Evolutionary conservation across 1,140 invertebrate genomes (phyloP), one percentile per base, ranked within the genome.

Genomic region (Drosophila bifasciata): DNA sequence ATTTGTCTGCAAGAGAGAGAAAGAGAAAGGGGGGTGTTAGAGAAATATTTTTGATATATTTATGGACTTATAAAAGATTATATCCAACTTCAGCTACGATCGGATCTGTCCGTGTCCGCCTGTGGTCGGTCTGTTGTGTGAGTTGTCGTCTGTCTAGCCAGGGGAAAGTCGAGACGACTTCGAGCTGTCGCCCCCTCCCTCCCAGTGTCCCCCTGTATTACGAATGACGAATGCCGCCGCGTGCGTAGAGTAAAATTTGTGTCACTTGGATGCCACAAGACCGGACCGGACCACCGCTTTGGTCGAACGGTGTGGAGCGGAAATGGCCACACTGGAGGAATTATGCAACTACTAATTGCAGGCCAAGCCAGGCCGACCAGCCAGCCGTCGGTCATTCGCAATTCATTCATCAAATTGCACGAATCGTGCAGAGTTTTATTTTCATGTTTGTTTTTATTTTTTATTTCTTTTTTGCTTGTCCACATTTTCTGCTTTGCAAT

Each of bases 301-400:
- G 32, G 3, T 11, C 28, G 9, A 21, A 8, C 25, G 7, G 32
- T 36, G 32, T 9, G 11, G 40, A 64, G 46, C 71, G 71, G 71
- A 74, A 74, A 56, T 57, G 71, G 70, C 32, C 71, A 52, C 19
- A 51, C 69, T 58, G n/a, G 19, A 19, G 1, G 19, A 3, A 57
- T 74, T 74, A 73, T 64, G 70, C 71, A 74, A 74, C 36, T 23
- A 28, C 49, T 73, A 73, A 73, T 73, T 72, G 68, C 67, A 62
- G 50, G 40, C 69, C n/a, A n/a, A n/a, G n/a, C n/a, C n/a, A n/a
- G n/a, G n/a, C n/a, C n/a, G n/a, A n/a, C n/a, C n/a, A n/a, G n/a
- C n/a, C 57, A 55, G 59, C 36, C 60, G 41, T 41, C 55, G 53
- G 61, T 19, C 59, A 66, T 68, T 68, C 61, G 63, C 60, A 66